Base-by-base conservation (phyloP, 1,140 invertebrate species). In the Drosophila leontia region DNA sequence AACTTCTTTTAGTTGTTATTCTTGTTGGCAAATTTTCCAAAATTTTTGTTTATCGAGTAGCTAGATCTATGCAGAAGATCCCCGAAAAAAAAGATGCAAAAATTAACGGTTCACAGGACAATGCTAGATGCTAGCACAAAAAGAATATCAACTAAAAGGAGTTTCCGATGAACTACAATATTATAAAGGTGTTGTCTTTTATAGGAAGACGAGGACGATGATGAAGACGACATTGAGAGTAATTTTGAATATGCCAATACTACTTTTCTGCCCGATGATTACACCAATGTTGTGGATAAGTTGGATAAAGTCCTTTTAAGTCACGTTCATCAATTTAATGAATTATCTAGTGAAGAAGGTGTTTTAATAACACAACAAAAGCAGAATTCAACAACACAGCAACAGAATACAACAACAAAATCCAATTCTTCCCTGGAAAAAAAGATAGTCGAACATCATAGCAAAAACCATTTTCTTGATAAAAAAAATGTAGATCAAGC, bases 171-270 rank as follows among this genome's bases (percentile, higher is more conserved):
- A 34, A 34, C 32, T 37, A 39, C 1, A 39, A 15, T 39, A 11
- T 12, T 23, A 2, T 12, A 58, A n/a, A 29, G n/a, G 9, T 13
- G 41, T 68, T 34, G 7, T 19, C 11, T 45, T 34, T 34, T 7
- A 37, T 69, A 78, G 34, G 80, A 81, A 53, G 78, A 76, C 8
- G 83, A 91, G 3, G 81, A 80, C 15, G 88, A 84, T 56, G 69
- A 91, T 13, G 86, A 85, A 2, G 90, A 91, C 42, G 86, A 90
- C 42, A 82, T 81, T 55, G 82, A 91, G 23, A 91, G 78, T 63
- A 82, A 92, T 45, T 78, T 91, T 56, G 82, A 78, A 29, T 92
- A 92, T 58, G 84, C 80, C 1, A 92, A 91, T 65, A 69, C 82
- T 56, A 69, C 80, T 51, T 78, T 92, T 58, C 47, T 91, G 7